These are phyloP conservation scores for Macroglossus sobrinus DNA, from an alignment of 2,113 vertebrate species.

Conservation along the genomic window DNA sequence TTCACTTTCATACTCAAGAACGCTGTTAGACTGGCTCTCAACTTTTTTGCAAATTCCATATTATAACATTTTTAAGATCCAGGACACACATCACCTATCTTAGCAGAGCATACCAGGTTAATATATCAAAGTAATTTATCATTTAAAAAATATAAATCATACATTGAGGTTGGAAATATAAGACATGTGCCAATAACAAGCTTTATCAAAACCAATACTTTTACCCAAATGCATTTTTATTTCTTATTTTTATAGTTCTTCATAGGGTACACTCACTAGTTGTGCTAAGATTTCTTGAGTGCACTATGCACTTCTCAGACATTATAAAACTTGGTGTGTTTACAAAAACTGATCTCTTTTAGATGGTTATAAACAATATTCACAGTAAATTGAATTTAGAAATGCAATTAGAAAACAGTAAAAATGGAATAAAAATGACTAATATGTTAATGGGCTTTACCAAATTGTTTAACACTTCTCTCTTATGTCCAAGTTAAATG, in stretches of 20 bases:
- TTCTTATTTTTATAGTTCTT: neutral
- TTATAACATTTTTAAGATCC: neutral
- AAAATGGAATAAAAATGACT: neutral
- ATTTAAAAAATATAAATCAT: neutral
- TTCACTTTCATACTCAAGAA: neutral
- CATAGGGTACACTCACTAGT: neutral
- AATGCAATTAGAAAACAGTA: neutral
- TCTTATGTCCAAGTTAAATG: neutral
- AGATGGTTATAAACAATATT: constrained; percentile 9
- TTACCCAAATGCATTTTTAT: neutral
- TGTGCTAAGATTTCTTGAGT: neutral
- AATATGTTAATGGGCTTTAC: neutral
- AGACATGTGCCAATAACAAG: neutral
- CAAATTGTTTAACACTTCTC: neutral
- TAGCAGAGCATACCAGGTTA: neutral
- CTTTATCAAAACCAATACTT: neutral
- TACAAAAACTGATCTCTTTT: neutral
- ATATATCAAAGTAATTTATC: neutral
- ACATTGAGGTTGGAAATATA: neutral
- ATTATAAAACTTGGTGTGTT: neutral
- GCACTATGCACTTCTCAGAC: neutral
- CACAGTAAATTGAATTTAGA: constrained; percentile 10
- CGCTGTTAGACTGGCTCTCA: neutral
- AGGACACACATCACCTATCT: neutral
- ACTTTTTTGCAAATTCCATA: neutral